Evolutionary conservation across 2,888 invertebrate genomes (phyloP), one percentile per base, ranked within the genome.

Genomic region (Lithophane socia): DNA sequence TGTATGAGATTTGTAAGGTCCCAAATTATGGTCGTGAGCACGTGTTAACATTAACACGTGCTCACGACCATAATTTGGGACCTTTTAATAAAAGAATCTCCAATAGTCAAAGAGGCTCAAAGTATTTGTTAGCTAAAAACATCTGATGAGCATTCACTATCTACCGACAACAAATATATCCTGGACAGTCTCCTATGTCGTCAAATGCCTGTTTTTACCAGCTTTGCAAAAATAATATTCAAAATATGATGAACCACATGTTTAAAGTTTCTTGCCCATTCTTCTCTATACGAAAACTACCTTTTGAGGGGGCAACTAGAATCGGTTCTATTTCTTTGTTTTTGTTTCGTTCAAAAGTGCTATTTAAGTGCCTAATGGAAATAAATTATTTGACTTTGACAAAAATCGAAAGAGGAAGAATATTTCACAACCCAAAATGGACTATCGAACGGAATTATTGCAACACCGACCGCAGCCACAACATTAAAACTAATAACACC

Each of bases 391-490:
- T 37, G 37, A 37, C 37, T 37, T 37, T 37, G 37, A 3, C 37
- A 37, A 37, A 73, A 65, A 1, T 44, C 56, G 5, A 58, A 63
- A 56, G 16, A n/a, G 44, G 13, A 37, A 79, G 10, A 4, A 72
- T 12, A 29, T 79, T 79, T 77, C 44, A 16, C 21, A 80, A 73
- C 21, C n/a, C 21, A 63, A 54, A 80, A 56, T 13, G 13, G 29
- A 42, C 8, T 18, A 71, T 24, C n/a, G 47, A 13, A 37, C 13
- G 4, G n/a, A n/a, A 44, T 24, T 58, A 68, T 77, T 24, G 44
- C 77, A 63, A 76, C 42, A 63, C 13, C 9, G n/a, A 56, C 18
- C n/a, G 3, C 49, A 76, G n/a, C 56, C 63, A 37, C 71, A n/a
- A 44, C 0, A 52, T 63, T 44, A 10, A 76, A 61, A 68, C 52